Evolutionary conservation across 2,797 vertebrate genomes (phyloP), one percentile per base, ranked within the genome.

Genomic region (Coregonus sp.): DNA sequence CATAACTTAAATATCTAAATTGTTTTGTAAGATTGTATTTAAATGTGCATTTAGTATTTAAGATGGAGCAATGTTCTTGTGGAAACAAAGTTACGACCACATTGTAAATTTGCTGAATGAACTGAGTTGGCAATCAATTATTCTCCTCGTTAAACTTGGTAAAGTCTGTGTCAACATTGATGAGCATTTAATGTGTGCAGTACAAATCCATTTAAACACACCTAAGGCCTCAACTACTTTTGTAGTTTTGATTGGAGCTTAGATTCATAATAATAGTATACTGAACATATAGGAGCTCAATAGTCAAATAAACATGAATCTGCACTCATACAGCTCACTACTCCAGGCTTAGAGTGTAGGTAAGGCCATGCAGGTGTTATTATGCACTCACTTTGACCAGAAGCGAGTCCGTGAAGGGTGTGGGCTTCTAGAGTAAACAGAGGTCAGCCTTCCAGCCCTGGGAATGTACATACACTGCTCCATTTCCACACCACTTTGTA

Each of bases 371-470:
- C 40, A 51, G n/a, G n/a, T 61, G 20, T 61, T 61, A 5, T 59
- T 59, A 20, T 5, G 18, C 54, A 59, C 54, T 18, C 18, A 15
- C 25, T 47, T 47, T 47, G 9, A 47, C 40, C 40, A 47, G 40
- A 12, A 47, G 40, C 2, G n/a, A 11, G 4, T 29, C 47, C 7
- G 1, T 1, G 25, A 51, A 72, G 70, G 70, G 70, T 33, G 70
- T 54, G 70, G 9, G 25, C 50, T 15, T 54, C 12, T 6, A 72
- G 52, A 72, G 50, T 54, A 52, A 72, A 72, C 50, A 72, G 29
- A 7, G 70, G 50, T 72, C 70, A 54, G 25, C 70, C 25, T 25
- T 7, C 14, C 40, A 51, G 47, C 20, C 69, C 31, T 67, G 5
- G 20, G 4, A 66, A 11, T 66, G 9, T 14, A 66, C 63, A 66